phyloP scores from a whole-genome alignment of 2,797 vertebrate species.

The Pogonophryne albipinna region DNA sequence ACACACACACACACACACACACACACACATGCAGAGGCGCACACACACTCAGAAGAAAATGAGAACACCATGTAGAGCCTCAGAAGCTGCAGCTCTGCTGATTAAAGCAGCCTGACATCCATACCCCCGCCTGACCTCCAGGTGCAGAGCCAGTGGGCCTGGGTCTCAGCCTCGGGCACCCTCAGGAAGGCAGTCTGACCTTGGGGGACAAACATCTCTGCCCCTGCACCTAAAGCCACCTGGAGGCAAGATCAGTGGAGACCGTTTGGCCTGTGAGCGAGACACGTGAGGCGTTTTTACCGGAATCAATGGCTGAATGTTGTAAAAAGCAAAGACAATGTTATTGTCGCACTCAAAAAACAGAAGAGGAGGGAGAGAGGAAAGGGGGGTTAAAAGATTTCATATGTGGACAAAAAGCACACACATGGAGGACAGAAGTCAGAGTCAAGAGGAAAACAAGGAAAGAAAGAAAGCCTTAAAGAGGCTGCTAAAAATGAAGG shows the following conservation, averaged over 20 bases:
- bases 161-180: constrained; percentile 65
- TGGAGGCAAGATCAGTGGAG: constrained; percentile 64
- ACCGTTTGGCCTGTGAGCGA: constrained; percentile 11
- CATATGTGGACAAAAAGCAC: constrained; percentile 57
- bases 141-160: constrained; percentile 75
- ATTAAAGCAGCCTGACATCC: constrained; percentile 83
- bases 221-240: constrained; percentile 53
- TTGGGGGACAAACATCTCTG: constrained; percentile 69
- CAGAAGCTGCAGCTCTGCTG: constrained; percentile 74
- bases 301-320: constrained; percentile 20
- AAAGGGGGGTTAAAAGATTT: constrained; percentile 51
- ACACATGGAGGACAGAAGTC: constrained; percentile 58
- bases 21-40: too few species aligned
- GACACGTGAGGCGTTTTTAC: constrained; percentile 29
- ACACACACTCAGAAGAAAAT: too few species aligned
- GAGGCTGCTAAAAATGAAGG: background rate
- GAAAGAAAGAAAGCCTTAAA: constrained; percentile 9
- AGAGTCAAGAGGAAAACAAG: constrained; percentile 29
- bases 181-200: constrained; percentile 72
- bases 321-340: constrained; percentile 40
- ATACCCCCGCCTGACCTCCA: constrained; percentile 81
- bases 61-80: constrained; percentile 74
- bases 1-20: too few species aligned
- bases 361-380: background rate
- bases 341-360: constrained; percentile 48